A percentile compares a stretch with the other conserved stretches of the same genome.
Conservation (phyloP, 2,888 invertebrate genomes). For the Piscicola geometra region DNA sequence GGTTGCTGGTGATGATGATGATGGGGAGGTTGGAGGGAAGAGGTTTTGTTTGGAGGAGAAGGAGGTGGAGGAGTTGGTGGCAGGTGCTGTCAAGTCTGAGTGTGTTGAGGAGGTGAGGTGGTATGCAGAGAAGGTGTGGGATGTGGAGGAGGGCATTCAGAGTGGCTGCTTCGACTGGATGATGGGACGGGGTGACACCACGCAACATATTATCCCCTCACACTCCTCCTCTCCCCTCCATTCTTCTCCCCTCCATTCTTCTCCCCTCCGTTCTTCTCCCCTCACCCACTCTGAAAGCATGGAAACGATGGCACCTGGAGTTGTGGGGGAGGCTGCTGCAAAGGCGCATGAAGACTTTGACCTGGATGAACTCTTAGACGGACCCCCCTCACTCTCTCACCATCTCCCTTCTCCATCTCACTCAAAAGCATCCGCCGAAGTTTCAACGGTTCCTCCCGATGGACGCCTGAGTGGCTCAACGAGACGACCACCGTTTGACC, state of each 20-base stretch:
- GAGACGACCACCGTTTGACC: not conserved
- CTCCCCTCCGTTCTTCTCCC: not conserved
- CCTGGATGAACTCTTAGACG: not conserved
- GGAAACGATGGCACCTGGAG: too few relatives aligned
- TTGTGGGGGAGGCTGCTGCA: too few relatives aligned
- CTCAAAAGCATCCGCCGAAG: not conserved
- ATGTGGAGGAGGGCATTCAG: slow-evolving; percentile 58
- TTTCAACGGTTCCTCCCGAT: not conserved
- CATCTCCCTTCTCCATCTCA: not conserved
- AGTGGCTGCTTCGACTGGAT: slow-evolving; percentile 66
- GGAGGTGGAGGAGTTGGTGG: not conserved
- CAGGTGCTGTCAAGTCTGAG: not conserved
- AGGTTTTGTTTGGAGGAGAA: not conserved
- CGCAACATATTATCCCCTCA: slow-evolving; percentile 73
- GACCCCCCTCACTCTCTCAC: not conserved
- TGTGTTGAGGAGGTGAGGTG: not conserved
- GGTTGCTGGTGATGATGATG: slow-evolving; percentile 48
- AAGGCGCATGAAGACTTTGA: not conserved
- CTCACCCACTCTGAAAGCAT: not conserved
- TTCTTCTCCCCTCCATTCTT: not conserved
- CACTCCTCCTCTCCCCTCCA: not conserved
- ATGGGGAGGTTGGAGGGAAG: slow-evolving; percentile 24
- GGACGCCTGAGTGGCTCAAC: too few relatives aligned
- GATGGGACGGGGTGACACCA: slow-evolving; percentile 58
- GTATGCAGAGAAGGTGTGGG: slow-evolving; percentile 73